These are phyloP conservation scores for Lacerta agilis DNA, from an alignment of 2,797 vertebrate genomes.

Conservation along the genomic window DNA sequence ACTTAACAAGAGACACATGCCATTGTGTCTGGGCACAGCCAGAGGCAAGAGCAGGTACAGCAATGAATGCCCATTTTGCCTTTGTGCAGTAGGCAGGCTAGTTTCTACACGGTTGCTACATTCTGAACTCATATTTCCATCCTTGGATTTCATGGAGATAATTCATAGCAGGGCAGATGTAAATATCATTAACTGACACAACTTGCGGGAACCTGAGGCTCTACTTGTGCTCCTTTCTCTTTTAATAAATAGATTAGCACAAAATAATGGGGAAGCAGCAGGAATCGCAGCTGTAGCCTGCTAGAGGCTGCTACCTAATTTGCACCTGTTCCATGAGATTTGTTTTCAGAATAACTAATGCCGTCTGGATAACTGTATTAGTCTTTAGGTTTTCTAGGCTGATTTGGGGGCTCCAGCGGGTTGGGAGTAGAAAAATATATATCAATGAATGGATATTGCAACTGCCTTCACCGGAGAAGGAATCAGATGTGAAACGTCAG, in stretches of 20 bases:
- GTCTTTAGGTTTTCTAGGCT: neutral
- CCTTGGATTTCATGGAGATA: neutral
- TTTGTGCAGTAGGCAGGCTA: too few relatives aligned
- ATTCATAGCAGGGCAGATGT: neutral
- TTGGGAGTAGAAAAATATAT: neutral
- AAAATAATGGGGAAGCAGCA: constrained; percentile 34
- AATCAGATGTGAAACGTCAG: constrained; percentile 1
- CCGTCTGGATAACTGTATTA: neutral
- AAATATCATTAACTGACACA: constrained; percentile 20
- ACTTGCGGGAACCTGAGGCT: constrained; percentile 22
- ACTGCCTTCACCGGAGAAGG: neutral
- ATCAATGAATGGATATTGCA: neutral
- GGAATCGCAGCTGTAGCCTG: constrained; percentile 23
- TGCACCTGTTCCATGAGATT: constrained; percentile 22
- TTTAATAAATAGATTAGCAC: constrained; percentile 36
- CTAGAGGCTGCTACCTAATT: constrained; percentile 45
- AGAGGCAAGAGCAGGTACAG: too few relatives aligned
- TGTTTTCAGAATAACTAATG: constrained; percentile 31
- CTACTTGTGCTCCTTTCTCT: constrained; percentile 7
- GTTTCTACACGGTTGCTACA: too few relatives aligned
- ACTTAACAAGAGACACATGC: too few relatives aligned
- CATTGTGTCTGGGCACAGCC: too few relatives aligned
- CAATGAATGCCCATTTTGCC: too few relatives aligned
- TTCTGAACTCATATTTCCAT: neutral
- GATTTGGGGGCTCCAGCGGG: neutral